Evolutionary conservation across 2,888 invertebrate species (phyloP).

Genomic region (Drosophila emarginata): DNA sequence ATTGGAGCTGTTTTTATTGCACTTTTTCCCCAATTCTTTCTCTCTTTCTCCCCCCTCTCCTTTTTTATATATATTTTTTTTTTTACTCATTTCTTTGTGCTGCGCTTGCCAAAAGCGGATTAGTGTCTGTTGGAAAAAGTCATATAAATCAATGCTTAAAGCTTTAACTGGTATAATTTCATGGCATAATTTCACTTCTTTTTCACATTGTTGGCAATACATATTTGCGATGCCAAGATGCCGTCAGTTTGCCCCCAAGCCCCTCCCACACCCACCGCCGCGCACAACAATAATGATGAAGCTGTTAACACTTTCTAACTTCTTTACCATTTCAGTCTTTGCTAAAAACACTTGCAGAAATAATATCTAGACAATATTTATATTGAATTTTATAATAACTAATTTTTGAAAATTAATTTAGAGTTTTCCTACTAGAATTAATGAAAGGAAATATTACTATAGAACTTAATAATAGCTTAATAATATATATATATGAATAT

Average conservation of each 20-base stretch:
- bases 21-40: constrained; percentile 48
- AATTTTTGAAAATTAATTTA: too few species aligned
- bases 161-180: constrained; percentile 54
- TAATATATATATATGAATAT: too few species aligned
- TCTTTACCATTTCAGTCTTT: constrained; percentile 44
- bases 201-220: constrained; percentile 65
- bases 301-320: constrained; percentile 53
- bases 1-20: constrained; percentile 55
- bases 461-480: too few species aligned
- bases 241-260: too few species aligned
- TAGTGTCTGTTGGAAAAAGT: constrained; percentile 58
- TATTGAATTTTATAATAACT: too few species aligned
- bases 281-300: constrained; percentile 60
- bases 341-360: not conserved
- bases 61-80: constrained; percentile 34
- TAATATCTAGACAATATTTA: not conserved
- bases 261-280: not conserved
- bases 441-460: too few species aligned
- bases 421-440: too few species aligned
- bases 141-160: constrained; percentile 76
- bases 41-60: too few species aligned
- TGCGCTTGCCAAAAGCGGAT: constrained; percentile 69
- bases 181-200: constrained; percentile 48
- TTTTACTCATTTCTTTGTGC: constrained; percentile 33
- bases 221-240: constrained; percentile 62